Conservation (phyloP, 2,113 vertebrate species). For the Physeter macrocephalus region DNA sequence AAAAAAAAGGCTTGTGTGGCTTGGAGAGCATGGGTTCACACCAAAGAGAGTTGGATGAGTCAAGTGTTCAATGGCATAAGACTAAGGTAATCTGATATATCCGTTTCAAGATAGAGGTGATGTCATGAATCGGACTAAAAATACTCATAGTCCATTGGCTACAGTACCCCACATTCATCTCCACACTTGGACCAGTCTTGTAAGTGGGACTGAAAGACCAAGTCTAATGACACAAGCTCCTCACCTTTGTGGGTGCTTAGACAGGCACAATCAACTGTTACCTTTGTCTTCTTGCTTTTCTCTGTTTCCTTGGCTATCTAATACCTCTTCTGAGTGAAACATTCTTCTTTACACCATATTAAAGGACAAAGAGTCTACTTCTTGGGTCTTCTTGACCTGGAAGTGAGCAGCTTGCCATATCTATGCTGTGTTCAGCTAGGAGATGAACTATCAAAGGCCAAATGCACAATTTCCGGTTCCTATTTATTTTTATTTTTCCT, state of each 20-base stretch:
- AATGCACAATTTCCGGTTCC: background rate
- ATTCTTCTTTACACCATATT: background rate
- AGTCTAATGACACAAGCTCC: background rate
- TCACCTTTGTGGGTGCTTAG: background rate
- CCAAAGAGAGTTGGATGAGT: background rate
- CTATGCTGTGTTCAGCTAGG: background rate
- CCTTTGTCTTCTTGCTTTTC: background rate
- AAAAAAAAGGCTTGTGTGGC: background rate
- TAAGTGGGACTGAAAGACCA: background rate
- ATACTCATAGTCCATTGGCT: background rate
- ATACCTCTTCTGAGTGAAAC: background rate
- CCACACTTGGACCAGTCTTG: background rate
- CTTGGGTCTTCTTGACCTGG: background rate
- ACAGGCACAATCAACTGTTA: background rate
- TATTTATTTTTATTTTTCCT: background rate
- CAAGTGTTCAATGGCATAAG: background rate
- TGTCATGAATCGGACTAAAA: background rate
- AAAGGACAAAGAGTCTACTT: background rate
- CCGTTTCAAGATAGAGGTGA: background rate
- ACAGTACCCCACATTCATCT: background rate
- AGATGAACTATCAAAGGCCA: background rate
- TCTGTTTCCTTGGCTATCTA: background rate
- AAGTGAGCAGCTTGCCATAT: background rate
- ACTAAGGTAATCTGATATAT: background rate
- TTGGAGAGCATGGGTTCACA: background rate